Evolutionary conservation across 2,797 vertebrate genomes (phyloP), one percentile per base, ranked within the genome.

Genomic region (Pteropus rufus): DNA sequence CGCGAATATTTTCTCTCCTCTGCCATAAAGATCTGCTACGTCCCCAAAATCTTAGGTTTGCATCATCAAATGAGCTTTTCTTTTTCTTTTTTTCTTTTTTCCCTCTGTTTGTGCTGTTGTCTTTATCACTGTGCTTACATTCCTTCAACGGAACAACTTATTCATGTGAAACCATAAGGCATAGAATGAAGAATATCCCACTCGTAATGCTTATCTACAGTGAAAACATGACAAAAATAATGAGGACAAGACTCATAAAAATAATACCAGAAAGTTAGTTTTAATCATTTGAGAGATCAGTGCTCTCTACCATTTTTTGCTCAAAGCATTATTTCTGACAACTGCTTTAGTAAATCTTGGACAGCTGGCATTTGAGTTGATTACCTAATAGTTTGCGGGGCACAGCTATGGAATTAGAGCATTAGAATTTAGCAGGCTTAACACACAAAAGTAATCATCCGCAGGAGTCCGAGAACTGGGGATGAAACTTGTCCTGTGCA

Each of bases 351-450:
- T 89, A 94, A 96, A 93, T 86, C 82, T 65, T 16, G 39, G 89
- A 80, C 39, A 69, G 81, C 84, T 81, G 77, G 62, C 56, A 84
- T 85, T 96, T 2, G 18, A 26, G 34, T 94, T 91, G 93, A 94
- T 91, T 92, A 89, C 65, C 92, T 83, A 93, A 85, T 73, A 91
- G 91, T 93, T n/a, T 69, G 24, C 31, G 39, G 36, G 90, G 80
- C 95, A 97, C 69, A 70, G 81, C 65, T 97, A 70, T 93, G 97
- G 97, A 98, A 96, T 97, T 96, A 97, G 19, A 96, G 93, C 91
- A 94, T 94, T 98, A 95, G 96, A 97, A 95, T 97, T 98, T 95
- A 98, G 83, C 82, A 97, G 93, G 92, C 92, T 44, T 89, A 98
- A 76, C 0, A 2, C 85, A 97, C 60, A 97, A 81, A 92, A 96